Base-by-base conservation (phyloP, 1,140 invertebrate species). In the Pseudoatta argentina region DNA sequence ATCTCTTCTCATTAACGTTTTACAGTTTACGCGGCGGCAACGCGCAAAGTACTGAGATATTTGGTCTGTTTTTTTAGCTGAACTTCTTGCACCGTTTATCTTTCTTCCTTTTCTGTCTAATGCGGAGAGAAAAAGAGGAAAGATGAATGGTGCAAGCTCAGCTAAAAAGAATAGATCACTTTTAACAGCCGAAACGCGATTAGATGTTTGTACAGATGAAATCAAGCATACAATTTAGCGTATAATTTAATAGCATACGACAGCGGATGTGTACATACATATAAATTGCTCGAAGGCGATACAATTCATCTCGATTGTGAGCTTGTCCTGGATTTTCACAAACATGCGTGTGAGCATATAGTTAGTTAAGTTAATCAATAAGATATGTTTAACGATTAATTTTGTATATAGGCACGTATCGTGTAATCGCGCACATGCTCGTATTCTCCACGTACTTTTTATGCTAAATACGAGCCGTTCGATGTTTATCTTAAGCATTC, bases 361-460 rank as follows among this genome's bases (percentile, higher is more conserved):
- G 51, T n/a, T 81, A 44, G 51, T 59, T 59, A 81, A 81, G 53
- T 55, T 57, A 81, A 53, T 34, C 51, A 72, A 72, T 79, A 79
- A 72, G 53, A 10, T 57, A 59, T 55, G 34, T 57, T 69, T 71
- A 53, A 51, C 21, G 34, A 57, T 55, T 71, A 81, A 81, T 8
- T 55, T 30, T 55, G 48, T 82, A 82, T 72, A 82, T 57, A 53
- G 18, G 18, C 16, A 53, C 48, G 63, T 66, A 61, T 18, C n/a
- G 10, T 64, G 59, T 78, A 48, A 27, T 30, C 59, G 55, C 24
- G 21, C 24, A 27, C 14, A 48, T 5, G 59, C 24, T 21, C 24
- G 39, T 66, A 39, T 51, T 66, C 44, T 66, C 8, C n/a, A 51
- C 16, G 59, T 34, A 30, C 59, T 12, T 76, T 18, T 61, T 24